Evolutionary conservation across 2,113 vertebrate species (phyloP).

Genomic region (Manacus vitellinus): DNA sequence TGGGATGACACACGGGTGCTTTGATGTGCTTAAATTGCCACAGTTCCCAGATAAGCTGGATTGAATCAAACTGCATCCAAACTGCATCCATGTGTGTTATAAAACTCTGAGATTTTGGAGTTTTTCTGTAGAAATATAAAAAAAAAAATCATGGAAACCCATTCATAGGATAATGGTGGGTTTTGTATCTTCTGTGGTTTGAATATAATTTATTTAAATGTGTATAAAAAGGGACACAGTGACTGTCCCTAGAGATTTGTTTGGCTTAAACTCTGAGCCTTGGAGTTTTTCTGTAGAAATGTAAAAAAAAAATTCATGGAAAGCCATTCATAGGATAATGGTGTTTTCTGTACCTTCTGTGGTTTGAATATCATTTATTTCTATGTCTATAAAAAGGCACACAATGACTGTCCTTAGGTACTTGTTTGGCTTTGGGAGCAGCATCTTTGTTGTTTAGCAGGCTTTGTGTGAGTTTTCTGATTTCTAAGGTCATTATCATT

Average conservation of each 20-base stretch:
- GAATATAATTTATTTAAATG: background rate
- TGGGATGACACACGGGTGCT: background rate
- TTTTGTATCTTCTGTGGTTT: background rate
- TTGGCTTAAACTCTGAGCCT: background rate
- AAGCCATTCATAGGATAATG: background rate
- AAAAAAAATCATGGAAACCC: background rate
- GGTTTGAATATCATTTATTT: background rate
- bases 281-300: background rate
- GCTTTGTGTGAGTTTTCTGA: background rate
- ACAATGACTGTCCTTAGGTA: background rate
- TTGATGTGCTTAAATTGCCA: background rate
- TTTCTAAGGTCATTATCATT: constrained; percentile 3
- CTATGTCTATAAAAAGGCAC: background rate
- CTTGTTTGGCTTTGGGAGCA: background rate
- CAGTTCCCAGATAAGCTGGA: background rate
- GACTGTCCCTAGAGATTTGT: background rate
- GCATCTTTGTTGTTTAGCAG: background rate
- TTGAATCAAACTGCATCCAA: rapidly evolving
- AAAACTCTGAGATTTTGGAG: background rate
- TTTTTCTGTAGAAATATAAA: background rate
- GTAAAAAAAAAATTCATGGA: background rate
- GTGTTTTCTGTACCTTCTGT: background rate
- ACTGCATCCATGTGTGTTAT: background rate
- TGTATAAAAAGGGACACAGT: background rate
- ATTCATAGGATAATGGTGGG: background rate